phyloP scores from a whole-genome alignment of 2,888 invertebrate genomes.

The Sycophila texana region DNA sequence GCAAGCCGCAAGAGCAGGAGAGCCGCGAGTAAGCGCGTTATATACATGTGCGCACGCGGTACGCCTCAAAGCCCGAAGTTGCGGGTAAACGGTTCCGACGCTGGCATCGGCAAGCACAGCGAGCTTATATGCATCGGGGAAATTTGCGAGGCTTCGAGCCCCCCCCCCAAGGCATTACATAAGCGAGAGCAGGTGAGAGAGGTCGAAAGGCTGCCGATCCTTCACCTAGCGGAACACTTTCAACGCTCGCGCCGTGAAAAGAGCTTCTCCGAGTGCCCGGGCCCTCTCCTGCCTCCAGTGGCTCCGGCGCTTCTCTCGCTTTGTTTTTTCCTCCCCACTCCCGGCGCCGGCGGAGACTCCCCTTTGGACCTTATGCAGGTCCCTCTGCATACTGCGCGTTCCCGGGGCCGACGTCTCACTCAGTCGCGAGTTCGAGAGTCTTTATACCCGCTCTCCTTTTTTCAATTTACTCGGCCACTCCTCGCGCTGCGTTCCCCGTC shows the following conservation, averaged over 20 bases:
- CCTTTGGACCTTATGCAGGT: not conserved
- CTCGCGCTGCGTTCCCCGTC: not conserved
- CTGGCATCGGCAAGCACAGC: not conserved
- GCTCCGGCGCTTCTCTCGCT: not conserved
- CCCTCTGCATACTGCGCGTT: not conserved
- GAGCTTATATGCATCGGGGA: constrained; percentile 14
- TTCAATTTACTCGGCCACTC: constrained; percentile 50
- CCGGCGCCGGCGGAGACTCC: not conserved
- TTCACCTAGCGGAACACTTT: constrained; percentile 5
- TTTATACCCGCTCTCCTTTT: constrained; percentile 25
- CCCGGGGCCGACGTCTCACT: not conserved
- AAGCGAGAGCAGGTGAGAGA: constrained; percentile 16
- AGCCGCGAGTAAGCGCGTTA: not conserved
- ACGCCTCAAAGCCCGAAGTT: constrained; percentile 38
- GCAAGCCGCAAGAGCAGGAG: not conserved
- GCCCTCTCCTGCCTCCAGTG: constrained; percentile 9
- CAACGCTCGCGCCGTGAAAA: constrained; percentile 13
- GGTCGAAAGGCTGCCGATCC: constrained; percentile 19
- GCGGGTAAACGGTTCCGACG: constrained; percentile 27
- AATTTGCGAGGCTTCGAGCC: constrained; percentile 22
- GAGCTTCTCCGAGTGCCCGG: constrained; percentile 2
- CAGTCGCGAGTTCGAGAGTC: not conserved
- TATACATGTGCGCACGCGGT: not conserved
- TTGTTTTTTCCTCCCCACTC: constrained; percentile 1
- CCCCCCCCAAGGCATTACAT: not conserved